Conservation (phyloP, 1,140 invertebrate genomes). For the Steinernema feltiae region DNA sequence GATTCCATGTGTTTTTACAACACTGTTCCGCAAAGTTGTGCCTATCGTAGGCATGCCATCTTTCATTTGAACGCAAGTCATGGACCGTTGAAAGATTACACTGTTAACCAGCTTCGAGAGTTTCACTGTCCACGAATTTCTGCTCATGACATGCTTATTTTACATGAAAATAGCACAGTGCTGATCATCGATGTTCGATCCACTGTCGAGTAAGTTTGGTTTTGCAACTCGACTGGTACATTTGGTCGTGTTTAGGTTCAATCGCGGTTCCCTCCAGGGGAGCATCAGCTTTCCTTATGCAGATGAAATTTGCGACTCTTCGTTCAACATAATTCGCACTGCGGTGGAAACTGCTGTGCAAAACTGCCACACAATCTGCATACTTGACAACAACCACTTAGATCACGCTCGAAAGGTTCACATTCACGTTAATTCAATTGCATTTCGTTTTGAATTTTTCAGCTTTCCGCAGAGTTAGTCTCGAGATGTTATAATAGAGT, state of each 20-base stretch:
- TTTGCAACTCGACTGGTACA: no score
- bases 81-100: background rate
- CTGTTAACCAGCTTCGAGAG: conserved; percentile 11
- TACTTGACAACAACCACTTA: conserved; percentile 17
- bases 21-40: conserved; percentile 23
- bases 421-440: conserved; percentile 14
- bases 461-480: background rate
- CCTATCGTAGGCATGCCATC: conserved; percentile 17
- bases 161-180: conserved; percentile 22
- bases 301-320: conserved; percentile 23
- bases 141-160: conserved; percentile 15
- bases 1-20: conserved; percentile 23
- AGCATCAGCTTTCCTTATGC: conserved; percentile 30
- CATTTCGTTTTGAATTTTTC: conserved; percentile 4
- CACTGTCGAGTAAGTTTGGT: conserved; percentile 21
- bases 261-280: conserved; percentile 16
- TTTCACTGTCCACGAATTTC: conserved; percentile 21
- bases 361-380: conserved; percentile 26
- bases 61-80: background rate
- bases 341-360: conserved; percentile 21
- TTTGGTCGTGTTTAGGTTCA: conserved; percentile 6
- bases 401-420: conserved; percentile 3
- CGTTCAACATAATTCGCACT: conserved; percentile 24
- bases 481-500: background rate
- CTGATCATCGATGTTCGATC: conserved; percentile 30